phyloP scores from a whole-genome alignment of 64 coral and sea anemone species.

The Montipora capricornis region DNA sequence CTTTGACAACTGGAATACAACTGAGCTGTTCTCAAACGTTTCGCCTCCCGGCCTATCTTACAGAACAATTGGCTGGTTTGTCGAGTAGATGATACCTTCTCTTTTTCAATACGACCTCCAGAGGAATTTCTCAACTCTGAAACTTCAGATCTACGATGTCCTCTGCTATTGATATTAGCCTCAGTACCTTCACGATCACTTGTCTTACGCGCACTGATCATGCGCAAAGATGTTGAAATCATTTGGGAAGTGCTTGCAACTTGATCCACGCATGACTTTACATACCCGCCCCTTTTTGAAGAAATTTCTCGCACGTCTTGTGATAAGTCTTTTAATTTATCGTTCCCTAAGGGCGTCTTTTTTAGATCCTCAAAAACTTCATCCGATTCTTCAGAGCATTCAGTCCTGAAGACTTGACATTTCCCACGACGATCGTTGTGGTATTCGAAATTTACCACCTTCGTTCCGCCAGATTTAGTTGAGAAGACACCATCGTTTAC shows the following conservation, averaged over 20 bases:
- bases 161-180: too few relatives aligned
- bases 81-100: background rate
- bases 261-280: background rate
- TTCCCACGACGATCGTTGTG: background rate
- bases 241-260: background rate
- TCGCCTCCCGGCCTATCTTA: background rate
- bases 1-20: background rate
- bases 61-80: background rate
- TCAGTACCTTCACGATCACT: background rate
- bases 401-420: background rate
- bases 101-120: background rate
- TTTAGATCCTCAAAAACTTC: background rate
- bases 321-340: background rate
- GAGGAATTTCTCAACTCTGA: background rate
- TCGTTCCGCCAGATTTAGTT: background rate
- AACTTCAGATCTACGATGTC: background rate
- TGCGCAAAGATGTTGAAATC: background rate
- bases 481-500: background rate
- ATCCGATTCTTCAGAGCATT: background rate
- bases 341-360: background rate
- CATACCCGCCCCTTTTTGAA: background rate
- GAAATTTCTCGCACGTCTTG: background rate
- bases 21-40: background rate
- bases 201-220: background rate
- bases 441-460: background rate